These are phyloP conservation scores for Pogonomyrmex californicus DNA, from an alignment of 1,140 invertebrate species.

Conservation along the genomic window DNA sequence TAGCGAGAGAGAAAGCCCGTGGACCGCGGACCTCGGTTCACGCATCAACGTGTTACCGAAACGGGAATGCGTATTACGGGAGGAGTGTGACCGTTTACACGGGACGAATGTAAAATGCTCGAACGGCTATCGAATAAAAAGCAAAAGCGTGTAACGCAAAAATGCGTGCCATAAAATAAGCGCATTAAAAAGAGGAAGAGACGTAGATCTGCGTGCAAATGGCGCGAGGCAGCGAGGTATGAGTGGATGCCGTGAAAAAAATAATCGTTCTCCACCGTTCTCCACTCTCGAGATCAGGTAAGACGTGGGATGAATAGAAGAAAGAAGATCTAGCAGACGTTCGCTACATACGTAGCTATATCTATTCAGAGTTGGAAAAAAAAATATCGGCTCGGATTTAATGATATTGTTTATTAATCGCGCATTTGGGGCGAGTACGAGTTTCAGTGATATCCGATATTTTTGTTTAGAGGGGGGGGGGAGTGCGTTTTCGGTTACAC, in stretches of 20 bases:
- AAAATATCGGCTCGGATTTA: too few species aligned
- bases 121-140: slow-evolving; percentile 70
- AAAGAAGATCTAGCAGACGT: too few species aligned
- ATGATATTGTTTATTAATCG: too few species aligned
- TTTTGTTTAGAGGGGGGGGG: not conserved
- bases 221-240: not conserved
- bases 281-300: too few species aligned
- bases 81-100: slow-evolving; percentile 4
- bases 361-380: too few species aligned
- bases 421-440: not conserved
- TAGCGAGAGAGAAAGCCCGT: slow-evolving; percentile 16
- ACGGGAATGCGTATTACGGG: not conserved
- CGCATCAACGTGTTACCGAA: not conserved
- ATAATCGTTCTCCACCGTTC: not conserved
- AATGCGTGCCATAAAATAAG: slow-evolving; percentile 69
- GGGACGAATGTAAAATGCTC: slow-evolving; percentile 63
- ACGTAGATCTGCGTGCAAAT: slow-evolving; percentile 20
- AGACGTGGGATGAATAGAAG: too few species aligned
- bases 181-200: slow-evolving; percentile 59
- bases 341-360: too few species aligned
- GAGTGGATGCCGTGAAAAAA: slow-evolving; percentile 23
- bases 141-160: slow-evolving; percentile 73
- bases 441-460: slow-evolving; percentile 17
- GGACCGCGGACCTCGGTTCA: slow-evolving; percentile 2
- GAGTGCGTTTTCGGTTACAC: not conserved